Base-by-base conservation (phyloP, 2,113 vertebrate genomes). In the Aix galericulata region DNA sequence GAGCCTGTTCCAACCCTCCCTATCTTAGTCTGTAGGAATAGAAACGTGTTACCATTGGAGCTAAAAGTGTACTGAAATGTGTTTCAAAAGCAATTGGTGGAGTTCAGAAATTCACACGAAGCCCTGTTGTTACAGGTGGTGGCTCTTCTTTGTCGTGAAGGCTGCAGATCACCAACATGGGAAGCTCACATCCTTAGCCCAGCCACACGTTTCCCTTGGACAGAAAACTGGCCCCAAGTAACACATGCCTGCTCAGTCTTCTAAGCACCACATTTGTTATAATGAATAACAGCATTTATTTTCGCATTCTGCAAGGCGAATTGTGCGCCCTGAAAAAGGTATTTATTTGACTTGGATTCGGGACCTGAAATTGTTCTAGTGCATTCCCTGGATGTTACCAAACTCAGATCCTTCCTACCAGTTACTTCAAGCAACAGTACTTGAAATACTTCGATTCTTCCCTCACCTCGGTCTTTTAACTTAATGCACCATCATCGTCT, bases 301-400 rank as follows among this genome's bases (percentile, higher is more conserved):
- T 32, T n/a, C 34, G 17, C 25, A 26, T 73, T 96, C 82, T 52
- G 69, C 27, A 76, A 83, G 83, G 82, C 56, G 77, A 69, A 48
- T 5, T 6, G 62, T 36, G 36, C 36, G 46, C 23, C 84, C 67
- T 63, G 85, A 29, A 34, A 89, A 84, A 91, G 66, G 88, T 92
- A 87, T 29, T 94, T 81, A 44, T 67, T 34, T 74, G 86, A 95
- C 64, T 92, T 69, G 94, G 88, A 93, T 86, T 94, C 62, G 81
- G 82, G 81, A 66, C 31, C 80, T 90, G 67, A 20, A 74, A 91
- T 84, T 72, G 82, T 90, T 97, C 79, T 89, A 92, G 94, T 93
- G 91, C 84, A 68, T 88, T 89, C 58, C 64, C 34, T 60, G 82
- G 91, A 91, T 38, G 85, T 84, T 44, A 77, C 46, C 27, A 80